phyloP scores from a whole-genome alignment of 2,113 vertebrate genomes.

The Trichomycterus rosablanca region DNA sequence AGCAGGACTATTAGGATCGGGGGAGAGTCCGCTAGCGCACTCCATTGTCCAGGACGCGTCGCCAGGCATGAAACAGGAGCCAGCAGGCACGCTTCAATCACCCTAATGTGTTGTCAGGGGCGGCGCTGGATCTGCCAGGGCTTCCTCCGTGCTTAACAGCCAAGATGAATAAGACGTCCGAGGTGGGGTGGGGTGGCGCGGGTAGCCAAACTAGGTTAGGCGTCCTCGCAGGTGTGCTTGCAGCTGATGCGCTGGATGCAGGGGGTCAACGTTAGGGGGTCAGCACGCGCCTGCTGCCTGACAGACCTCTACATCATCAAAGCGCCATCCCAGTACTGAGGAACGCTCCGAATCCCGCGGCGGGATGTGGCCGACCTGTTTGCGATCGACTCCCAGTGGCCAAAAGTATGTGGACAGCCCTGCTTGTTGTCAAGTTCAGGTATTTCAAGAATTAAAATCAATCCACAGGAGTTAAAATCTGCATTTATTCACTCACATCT shows the following conservation, averaged over 20 bases:
- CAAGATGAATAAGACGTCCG: slow-evolving; percentile 46
- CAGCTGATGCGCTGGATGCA: slow-evolving; percentile 30
- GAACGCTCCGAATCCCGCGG: neutral
- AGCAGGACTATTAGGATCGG: neutral
- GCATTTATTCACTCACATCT: no score
- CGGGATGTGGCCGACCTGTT: neutral
- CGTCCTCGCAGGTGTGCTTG: slow-evolving; percentile 41
- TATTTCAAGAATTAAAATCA: no score
- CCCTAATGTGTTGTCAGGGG: slow-evolving; percentile 17
- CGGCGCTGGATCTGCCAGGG: slow-evolving; percentile 12
- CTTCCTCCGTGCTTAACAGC: slow-evolving; percentile 19
- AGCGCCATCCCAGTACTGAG: neutral
- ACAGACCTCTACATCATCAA: slow-evolving; percentile 50
- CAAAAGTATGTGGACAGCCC: no score
- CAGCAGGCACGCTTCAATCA: slow-evolving; percentile 33
- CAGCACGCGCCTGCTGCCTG: slow-evolving; percentile 31
- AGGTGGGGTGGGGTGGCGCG: no score
- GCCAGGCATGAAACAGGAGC: slow-evolving; percentile 29
- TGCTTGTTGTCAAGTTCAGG: no score
- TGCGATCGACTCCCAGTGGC: no score
- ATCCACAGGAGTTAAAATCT: no score
- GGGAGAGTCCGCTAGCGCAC: neutral
- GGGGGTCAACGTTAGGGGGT: slow-evolving; percentile 42
- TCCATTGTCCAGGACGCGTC: slow-evolving; percentile 1
- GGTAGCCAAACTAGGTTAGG: slow-evolving; percentile 45